A percentile compares a stretch with the other conserved stretches of the same genome.
Conservation (phyloP, 1,140 invertebrate genomes). For the Eciton burchellii region DNA sequence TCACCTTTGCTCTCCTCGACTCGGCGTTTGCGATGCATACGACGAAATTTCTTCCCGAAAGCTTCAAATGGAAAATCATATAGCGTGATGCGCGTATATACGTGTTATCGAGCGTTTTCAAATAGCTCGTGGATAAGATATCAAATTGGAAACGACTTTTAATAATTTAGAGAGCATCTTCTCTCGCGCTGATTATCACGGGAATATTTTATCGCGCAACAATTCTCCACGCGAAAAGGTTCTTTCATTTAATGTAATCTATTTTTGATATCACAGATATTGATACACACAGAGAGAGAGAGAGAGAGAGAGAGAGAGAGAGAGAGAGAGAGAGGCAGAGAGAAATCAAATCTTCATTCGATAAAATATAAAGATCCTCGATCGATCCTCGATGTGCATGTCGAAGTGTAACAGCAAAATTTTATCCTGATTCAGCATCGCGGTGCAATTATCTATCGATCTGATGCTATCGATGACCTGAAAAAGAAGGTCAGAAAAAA, state of each 20-base stretch:
- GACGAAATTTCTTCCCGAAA: background rate
- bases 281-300: too few species aligned
- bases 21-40: background rate
- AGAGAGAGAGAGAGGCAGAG: too few species aligned
- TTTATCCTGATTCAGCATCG: background rate
- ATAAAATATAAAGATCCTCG: background rate
- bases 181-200: too few species aligned
- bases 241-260: background rate
- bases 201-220: background rate
- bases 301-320: too few species aligned
- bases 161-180: background rate
- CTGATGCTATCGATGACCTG: too few species aligned
- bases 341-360: background rate
- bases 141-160: background rate
- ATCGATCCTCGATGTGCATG: too few species aligned
- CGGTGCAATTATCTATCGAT: constrained; percentile 29
- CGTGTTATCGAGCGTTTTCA: background rate
- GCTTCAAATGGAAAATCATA: constrained; percentile 20
- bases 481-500: too few species aligned
- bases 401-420: background rate
- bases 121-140: background rate
- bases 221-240: background rate
- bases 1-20: constrained; percentile 20
- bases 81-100: background rate
- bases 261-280: background rate